Percentiles rank a stretch among this genome's conserved stretches.
Conservation (phyloP, 1,140 invertebrate genomes). For the Zophobas morio region DNA sequence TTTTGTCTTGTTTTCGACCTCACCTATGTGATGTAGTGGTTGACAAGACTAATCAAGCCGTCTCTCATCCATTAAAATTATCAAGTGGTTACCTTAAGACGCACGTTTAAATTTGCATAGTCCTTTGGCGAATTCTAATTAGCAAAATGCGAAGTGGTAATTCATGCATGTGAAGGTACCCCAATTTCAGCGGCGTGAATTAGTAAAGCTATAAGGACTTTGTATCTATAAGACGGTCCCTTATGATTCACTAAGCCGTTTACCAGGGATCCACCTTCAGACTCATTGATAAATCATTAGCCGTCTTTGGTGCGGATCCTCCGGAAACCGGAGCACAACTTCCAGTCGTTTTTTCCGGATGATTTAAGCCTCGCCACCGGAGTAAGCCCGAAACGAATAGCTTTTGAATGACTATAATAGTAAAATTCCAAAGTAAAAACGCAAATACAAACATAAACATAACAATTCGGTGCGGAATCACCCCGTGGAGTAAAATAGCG, state of each 20-base stretch:
- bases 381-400: conserved; percentile 36
- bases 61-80: not conserved
- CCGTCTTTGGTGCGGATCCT: not conserved
- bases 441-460: conserved; percentile 44
- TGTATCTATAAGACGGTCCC: conserved; percentile 36
- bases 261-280: conserved; percentile 24
- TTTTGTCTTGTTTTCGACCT: too few species aligned
- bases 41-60: too few species aligned
- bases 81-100: conserved; percentile 1
- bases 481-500: conserved; percentile 45
- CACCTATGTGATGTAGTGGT: too few species aligned
- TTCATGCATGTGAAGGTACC: conserved; percentile 36
- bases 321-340: not conserved
- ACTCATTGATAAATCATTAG: conserved; percentile 33
- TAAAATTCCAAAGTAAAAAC: conserved; percentile 49
- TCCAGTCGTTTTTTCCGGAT: conserved; percentile 2
- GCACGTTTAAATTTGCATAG: conserved; percentile 33
- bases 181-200: conserved; percentile 19
- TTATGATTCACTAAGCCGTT: conserved; percentile 40
- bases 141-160: conserved; percentile 30
- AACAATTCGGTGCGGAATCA: conserved; percentile 45
- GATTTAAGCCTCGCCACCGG: not conserved
- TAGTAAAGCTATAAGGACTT: conserved; percentile 36
- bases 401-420: conserved; percentile 43
- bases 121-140: conserved; percentile 34